phyloP scores from a whole-genome alignment of 35 echinoderm and acorn worm species.

The Patiria miniata region DNA sequence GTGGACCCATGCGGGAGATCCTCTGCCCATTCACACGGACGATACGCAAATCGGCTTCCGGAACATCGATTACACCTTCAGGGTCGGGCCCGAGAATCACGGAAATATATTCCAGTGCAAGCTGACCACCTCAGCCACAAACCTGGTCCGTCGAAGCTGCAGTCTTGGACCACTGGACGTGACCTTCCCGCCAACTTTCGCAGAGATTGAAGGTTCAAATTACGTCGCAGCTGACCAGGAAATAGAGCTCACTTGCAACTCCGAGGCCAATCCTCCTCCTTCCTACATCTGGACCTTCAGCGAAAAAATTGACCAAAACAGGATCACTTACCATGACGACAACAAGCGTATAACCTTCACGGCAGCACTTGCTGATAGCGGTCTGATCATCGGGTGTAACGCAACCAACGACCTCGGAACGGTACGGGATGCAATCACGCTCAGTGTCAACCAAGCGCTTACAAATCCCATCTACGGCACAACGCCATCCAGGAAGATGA shows the following conservation, averaged over 20 bases:
- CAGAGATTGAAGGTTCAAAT: not conserved
- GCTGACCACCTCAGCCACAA: slow-evolving; percentile 61
- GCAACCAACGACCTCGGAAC: slow-evolving; percentile 66
- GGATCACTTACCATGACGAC: slow-evolving; percentile 19
- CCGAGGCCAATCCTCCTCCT: slow-evolving; percentile 60
- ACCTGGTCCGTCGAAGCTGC: slow-evolving; percentile 54
- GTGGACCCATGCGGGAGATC: slow-evolving; percentile 48
- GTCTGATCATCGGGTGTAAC: slow-evolving; percentile 64
- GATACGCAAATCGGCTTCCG: slow-evolving; percentile 65
- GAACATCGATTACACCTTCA: slow-evolving; percentile 53
- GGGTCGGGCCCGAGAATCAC: slow-evolving; percentile 28
- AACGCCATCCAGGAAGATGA: not conserved
- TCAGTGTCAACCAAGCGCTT: not conserved
- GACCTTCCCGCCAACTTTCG: slow-evolving; percentile 45
- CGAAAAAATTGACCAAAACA: slow-evolving; percentile 13
- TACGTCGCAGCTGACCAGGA: slow-evolving; percentile 25
- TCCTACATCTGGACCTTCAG: slow-evolving; percentile 49
- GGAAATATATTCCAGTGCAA: slow-evolving; percentile 81
- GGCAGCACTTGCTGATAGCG: slow-evolving; percentile 35
- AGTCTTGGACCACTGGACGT: slow-evolving; percentile 60
- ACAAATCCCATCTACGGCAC: not conserved
- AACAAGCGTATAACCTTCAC: slow-evolving; percentile 40
- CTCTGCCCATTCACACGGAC: slow-evolving; percentile 42
- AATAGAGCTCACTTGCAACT: slow-evolving; percentile 40
- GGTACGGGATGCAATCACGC: not conserved